A percentile compares a stretch with the other conserved stretches of the same genome.
Conservation (phyloP, 2,797 vertebrate genomes). For the Sebastes iracundus region DNA sequence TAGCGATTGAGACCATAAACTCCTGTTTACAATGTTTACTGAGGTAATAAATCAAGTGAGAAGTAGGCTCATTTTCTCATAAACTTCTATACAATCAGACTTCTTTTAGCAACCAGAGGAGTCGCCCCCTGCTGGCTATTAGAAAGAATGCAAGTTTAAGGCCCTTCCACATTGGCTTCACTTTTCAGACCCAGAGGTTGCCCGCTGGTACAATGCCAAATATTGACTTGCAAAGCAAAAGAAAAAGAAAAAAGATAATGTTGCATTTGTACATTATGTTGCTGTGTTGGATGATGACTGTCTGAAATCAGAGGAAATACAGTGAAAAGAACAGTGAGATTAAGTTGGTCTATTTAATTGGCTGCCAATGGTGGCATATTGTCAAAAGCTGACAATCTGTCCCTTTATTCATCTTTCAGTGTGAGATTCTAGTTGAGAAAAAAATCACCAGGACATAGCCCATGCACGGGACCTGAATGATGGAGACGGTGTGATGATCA, state of each 20-base stretch:
- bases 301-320: not conserved
- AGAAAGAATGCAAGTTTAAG: no score
- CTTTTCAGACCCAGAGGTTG: no score
- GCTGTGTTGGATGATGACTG: not conserved
- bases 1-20: no score
- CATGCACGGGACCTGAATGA: not conserved
- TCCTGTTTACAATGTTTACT: no score
- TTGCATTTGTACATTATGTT: not conserved
- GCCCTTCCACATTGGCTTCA: no score
- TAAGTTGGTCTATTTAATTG: conserved; percentile 8
- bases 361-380: conserved; percentile 10
- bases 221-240: not conserved
- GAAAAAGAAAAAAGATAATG: not conserved
- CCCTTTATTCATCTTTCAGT: conserved; percentile 3
- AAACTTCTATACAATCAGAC: no score
- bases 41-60: no score
- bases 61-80: no score
- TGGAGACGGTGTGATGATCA: not conserved
- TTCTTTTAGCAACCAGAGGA: no score
- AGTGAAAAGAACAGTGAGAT: not conserved
- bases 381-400: conserved; percentile 26
- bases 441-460: not conserved
- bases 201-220: not conserved
- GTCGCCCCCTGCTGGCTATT: no score
- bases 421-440: not conserved